A percentile compares a stretch with the other conserved stretches of the same genome.
These are phyloP conservation scores for Drosophila emarginata DNA, from an alignment of 2,888 invertebrate genomes.

Conservation along the genomic window DNA sequence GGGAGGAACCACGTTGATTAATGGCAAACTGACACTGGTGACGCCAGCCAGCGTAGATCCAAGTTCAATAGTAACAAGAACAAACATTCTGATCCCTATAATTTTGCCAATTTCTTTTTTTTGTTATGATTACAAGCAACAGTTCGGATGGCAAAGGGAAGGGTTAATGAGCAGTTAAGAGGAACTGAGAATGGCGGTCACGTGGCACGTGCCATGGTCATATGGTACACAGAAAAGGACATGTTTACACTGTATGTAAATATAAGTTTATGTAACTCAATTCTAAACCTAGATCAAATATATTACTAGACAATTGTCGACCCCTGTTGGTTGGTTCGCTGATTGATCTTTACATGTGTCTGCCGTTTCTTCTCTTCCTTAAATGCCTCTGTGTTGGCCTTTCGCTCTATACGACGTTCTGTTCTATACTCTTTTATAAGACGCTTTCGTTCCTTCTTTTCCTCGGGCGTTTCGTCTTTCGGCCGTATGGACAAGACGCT, in stretches of 20 bases:
- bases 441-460: constrained; percentile 90
- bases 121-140: not conserved
- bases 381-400: constrained; percentile 91
- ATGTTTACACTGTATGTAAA: constrained; percentile 15
- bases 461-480: constrained; percentile 90
- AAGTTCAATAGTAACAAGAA: constrained; percentile 29
- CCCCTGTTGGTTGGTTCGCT: constrained; percentile 89
- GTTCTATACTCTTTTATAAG: constrained; percentile 89
- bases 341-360: constrained; percentile 90
- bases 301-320: constrained; percentile 84
- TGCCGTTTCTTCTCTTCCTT: constrained; percentile 93
- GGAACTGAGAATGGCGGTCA: not conserved
- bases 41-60: constrained; percentile 31
- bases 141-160: not conserved
- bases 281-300: constrained; percentile 27
- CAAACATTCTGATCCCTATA: constrained; percentile 6
- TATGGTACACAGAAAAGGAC: not conserved
- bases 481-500: constrained; percentile 88
- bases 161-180: constrained; percentile 2
- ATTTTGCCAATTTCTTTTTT: not conserved
- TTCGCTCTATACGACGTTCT: constrained; percentile 91
- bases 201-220: constrained; percentile 3
- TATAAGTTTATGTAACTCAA: constrained; percentile 12
- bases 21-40: constrained; percentile 27
- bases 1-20: constrained; percentile 36